phyloP scores from a whole-genome alignment of 1,140 invertebrate genomes.

The Drosophila bipectinata region DNA sequence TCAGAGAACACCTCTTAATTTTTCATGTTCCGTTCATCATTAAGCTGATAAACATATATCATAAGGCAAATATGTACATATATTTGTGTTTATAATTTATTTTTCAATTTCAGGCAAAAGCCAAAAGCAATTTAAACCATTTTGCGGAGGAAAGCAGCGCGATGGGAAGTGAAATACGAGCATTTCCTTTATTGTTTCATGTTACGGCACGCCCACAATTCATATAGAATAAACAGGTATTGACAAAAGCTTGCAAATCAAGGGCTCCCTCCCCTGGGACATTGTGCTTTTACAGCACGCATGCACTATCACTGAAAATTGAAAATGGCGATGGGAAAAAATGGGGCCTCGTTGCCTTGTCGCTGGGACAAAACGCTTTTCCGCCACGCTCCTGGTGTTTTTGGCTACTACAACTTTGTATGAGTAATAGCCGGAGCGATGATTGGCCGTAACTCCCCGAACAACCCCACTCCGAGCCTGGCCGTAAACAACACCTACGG shows the following conservation, averaged over 20 bases:
- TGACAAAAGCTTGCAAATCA: slow-evolving; percentile 49
- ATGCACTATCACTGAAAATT: slow-evolving; percentile 36
- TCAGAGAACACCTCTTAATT: background rate
- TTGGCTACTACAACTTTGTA: slow-evolving; percentile 15
- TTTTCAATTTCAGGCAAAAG: slow-evolving; percentile 45
- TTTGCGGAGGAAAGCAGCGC: slow-evolving; percentile 26
- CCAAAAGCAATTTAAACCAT: slow-evolving; percentile 47
- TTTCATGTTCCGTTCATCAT: background rate
- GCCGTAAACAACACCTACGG: slow-evolving; percentile 37
- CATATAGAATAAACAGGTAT: slow-evolving; percentile 49
- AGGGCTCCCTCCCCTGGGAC: slow-evolving; percentile 13
- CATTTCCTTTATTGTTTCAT: slow-evolving; percentile 48
- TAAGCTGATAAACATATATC: slow-evolving; percentile 19
- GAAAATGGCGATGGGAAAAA: slow-evolving; percentile 45
- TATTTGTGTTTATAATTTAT: slow-evolving; percentile 32
- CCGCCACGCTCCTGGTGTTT: slow-evolving; percentile 37
- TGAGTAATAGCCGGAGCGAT: slow-evolving; percentile 24
- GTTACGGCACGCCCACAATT: slow-evolving; percentile 41
- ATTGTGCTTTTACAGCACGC: slow-evolving; percentile 40
- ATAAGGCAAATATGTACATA: slow-evolving; percentile 21
- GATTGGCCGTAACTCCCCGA: slow-evolving; percentile 38
- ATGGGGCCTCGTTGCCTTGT: slow-evolving; percentile 34
- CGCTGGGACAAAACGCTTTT: slow-evolving; percentile 39
- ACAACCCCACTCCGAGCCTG: slow-evolving; percentile 30
- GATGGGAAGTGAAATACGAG: slow-evolving; percentile 48